Percentiles rank a stretch among this genome's conserved stretches.
These are phyloP conservation scores for Nasonia oneida DNA, from an alignment of 2,888 invertebrate genomes.

Conservation along the genomic window DNA sequence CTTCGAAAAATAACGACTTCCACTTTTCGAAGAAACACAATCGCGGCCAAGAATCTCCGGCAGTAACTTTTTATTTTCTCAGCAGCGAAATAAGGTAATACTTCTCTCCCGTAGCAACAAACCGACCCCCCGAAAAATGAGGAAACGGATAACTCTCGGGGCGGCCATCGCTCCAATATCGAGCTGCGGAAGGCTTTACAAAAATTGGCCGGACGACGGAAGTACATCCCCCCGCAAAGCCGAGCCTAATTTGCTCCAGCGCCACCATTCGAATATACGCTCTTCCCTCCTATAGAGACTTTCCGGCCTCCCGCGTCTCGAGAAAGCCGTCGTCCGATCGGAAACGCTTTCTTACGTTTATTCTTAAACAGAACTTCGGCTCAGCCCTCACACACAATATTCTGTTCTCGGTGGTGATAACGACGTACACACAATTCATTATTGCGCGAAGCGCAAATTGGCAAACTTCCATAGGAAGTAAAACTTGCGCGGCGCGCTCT, in stretches of 20 bases:
- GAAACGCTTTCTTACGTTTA: not conserved
- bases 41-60: not conserved
- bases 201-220: not conserved
- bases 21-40: constrained; percentile 4
- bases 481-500: constrained; percentile 46
- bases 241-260: constrained; percentile 35
- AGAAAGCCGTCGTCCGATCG: not conserved
- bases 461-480: constrained; percentile 59
- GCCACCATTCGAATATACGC: not conserved
- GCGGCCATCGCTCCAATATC: not conserved
- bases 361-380: not conserved
- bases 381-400: not conserved
- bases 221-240: not conserved
- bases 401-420: not conserved
- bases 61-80: not conserved
- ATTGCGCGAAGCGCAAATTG: constrained; percentile 59
- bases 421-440: constrained; percentile 14
- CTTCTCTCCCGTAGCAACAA: not conserved
- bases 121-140: not conserved
- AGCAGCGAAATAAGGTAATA: not conserved
- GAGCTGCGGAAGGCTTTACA: not conserved
- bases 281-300: not conserved
- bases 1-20: not conserved
- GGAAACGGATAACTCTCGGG: not conserved
- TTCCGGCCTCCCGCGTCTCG: not conserved